Evolutionary conservation across 1,140 invertebrate genomes (phyloP).

Genomic region (Drosophila tristis): DNA sequence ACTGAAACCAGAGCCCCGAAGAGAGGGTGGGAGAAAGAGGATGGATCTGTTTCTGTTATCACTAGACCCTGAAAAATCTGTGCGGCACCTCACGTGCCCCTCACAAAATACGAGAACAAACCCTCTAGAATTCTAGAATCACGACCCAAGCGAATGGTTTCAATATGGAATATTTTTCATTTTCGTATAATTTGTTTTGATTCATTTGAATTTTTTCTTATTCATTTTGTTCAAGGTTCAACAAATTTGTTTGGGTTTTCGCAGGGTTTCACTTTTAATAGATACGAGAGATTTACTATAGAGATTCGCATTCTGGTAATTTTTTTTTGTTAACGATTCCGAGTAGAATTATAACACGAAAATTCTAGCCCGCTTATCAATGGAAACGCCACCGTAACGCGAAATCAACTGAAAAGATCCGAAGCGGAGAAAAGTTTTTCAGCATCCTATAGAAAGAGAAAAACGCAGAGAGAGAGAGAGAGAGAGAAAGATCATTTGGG

Average conservation of each 20-base stretch:
- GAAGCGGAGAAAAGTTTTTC: constrained; percentile 47
- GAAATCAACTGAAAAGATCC: constrained; percentile 70
- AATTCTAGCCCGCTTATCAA: constrained; percentile 62
- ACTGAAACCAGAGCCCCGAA: not conserved
- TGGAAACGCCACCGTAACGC: constrained; percentile 52
- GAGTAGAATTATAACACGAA: constrained; percentile 18
- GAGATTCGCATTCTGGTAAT: not conserved
- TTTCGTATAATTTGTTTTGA: constrained; percentile 50
- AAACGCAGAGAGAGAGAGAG: constrained; percentile 21
- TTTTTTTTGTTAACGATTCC: constrained; percentile 23
- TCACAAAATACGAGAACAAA: constrained; percentile 23
- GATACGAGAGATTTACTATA: no score
- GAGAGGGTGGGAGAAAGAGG: constrained; percentile 10
- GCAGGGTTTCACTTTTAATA: not conserved
- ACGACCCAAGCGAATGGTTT: constrained; percentile 48
- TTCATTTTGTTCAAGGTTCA: constrained; percentile 10
- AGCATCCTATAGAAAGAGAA: constrained; percentile 37
- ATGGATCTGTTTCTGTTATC: constrained; percentile 20
- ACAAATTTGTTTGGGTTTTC: constrained; percentile 18
- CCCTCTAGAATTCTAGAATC: constrained; percentile 30
- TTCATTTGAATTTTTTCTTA: constrained; percentile 18
- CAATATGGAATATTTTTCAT: constrained; percentile 16
- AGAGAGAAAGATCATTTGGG: constrained; percentile 16
- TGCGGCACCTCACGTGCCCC: constrained; percentile 53
- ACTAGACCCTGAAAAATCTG: constrained; percentile 14